These are phyloP conservation scores for Lagorchestes hirsutus DNA, from an alignment of 2,797 vertebrate species.

Conservation along the genomic window DNA sequence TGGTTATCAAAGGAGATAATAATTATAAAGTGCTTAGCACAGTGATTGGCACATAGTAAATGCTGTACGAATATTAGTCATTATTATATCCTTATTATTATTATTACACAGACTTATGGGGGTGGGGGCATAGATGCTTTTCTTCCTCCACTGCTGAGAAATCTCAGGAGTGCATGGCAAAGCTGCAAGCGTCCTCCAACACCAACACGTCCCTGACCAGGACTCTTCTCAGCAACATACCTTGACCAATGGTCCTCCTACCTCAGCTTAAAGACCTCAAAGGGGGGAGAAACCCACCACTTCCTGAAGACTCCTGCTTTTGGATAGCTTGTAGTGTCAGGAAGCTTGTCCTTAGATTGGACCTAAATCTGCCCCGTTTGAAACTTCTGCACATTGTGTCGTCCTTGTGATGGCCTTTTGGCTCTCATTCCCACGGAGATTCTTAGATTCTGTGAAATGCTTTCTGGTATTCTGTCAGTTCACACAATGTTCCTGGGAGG, in stretches of 20 bases:
- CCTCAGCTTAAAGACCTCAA: background rate
- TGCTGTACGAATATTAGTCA: background rate
- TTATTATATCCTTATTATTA: background rate
- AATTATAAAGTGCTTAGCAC: background rate
- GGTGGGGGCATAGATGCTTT: background rate
- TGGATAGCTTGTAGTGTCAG: background rate
- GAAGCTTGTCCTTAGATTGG: background rate
- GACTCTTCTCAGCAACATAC: background rate
- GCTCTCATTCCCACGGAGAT: background rate
- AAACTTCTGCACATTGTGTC: background rate
- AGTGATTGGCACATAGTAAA: background rate
- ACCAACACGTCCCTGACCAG: background rate
- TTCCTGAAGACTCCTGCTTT: background rate
- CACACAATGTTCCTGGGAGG: slow-evolving; percentile 38
- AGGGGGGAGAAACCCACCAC: background rate
- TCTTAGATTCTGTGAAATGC: slow-evolving; percentile 23
- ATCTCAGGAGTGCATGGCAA: background rate
- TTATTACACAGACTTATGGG: background rate
- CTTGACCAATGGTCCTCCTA: background rate
- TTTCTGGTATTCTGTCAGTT: background rate
- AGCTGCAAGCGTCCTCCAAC: background rate
- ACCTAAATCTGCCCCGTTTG: background rate
- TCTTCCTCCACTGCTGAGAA: background rate
- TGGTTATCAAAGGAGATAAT: background rate
- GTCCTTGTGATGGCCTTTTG: background rate